Evolutionary conservation across 2,113 vertebrate genomes (phyloP).

Genomic region (Blennius ocellaris): DNA sequence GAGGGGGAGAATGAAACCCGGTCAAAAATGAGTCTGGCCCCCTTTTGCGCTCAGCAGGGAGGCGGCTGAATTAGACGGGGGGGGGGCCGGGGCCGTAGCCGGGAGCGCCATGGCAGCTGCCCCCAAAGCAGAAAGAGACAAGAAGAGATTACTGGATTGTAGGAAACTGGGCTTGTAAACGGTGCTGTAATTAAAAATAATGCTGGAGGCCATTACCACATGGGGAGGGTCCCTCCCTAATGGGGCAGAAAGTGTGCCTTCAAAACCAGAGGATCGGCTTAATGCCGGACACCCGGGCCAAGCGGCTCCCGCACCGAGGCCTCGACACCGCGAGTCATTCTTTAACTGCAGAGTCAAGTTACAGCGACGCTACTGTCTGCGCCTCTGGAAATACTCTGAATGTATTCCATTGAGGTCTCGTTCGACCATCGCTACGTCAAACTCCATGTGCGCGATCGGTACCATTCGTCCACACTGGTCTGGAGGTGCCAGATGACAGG

Average conservation of each 20-base stretch:
- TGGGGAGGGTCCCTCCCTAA: neutral
- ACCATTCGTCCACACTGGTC: too few species aligned
- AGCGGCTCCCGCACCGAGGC: neutral
- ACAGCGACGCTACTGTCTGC: neutral
- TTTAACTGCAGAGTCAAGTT: neutral
- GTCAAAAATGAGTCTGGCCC: conserved; percentile 58
- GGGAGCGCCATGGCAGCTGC: conserved; percentile 18
- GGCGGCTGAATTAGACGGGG: conserved; percentile 27
- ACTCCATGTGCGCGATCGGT: neutral
- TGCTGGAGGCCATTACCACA: conserved; percentile 19
- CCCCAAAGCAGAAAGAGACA: conserved; percentile 28
- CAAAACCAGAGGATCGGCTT: neutral
- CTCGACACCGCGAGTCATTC: neutral
- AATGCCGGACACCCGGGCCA: neutral
- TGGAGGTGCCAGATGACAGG: too few species aligned
- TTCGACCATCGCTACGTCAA: neutral
- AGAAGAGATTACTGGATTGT: conserved; percentile 44
- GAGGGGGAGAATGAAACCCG: neutral
- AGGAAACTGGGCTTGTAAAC: conserved; percentile 38
- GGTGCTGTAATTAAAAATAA: conserved; percentile 58
- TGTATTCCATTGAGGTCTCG: neutral
- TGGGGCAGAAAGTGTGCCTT: neutral
- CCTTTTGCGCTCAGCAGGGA: conserved; percentile 63
- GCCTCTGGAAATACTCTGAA: neutral
- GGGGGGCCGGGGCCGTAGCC: neutral